Base-by-base conservation (phyloP, 2,113 vertebrate genomes). In the Heteronetta atricapilla region DNA sequence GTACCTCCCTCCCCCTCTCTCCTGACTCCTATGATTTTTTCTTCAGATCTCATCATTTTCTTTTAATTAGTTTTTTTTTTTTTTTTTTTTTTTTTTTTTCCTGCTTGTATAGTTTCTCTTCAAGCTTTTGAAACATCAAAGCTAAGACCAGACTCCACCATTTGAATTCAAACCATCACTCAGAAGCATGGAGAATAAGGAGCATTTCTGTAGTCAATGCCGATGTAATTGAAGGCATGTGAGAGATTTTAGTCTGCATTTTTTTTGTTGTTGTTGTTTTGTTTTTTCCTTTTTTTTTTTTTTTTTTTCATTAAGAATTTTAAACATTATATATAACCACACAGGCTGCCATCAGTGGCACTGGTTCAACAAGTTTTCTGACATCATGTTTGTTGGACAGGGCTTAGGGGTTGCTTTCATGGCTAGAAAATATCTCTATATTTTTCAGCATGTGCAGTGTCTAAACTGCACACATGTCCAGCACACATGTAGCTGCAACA, bases 71-170 rank as follows among this genome's bases (percentile, higher is more conserved):
- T 76, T 38, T 38, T 38, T 38, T 38, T 82, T 48, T 95, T 85
- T 82, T 48, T 46, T 48, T 91, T 48, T 91, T 93, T 95, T 85
- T 82, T 48, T 46, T 48, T 91, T 48, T 91, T 93, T 95, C 66
- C 81, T 94, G 87, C 95, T 95, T 95, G 67, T 83, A 70, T n/a
- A 89, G 40, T 95, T 94, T 96, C 67, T 94, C 67, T 2, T 9
- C 11, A 15, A 88, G 93, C 79, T 93, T 97, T 95, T 81, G 60
- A 94, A 91, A 96, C 94, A 91, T 96, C 95, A 97, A 93, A 95
- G 96, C 78, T 86, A 68, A 90, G 94, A 70, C 85, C 53, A 88
- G 91, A 31, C 82, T 94, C 68, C 46, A 52, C 31, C 0, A 2
- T 20, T 26, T 78, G 79, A 91, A 90, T 97, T 95, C 88, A 95